phyloP scores from a whole-genome alignment of 2,888 invertebrate genomes.

The Auanema sp. region DNA sequence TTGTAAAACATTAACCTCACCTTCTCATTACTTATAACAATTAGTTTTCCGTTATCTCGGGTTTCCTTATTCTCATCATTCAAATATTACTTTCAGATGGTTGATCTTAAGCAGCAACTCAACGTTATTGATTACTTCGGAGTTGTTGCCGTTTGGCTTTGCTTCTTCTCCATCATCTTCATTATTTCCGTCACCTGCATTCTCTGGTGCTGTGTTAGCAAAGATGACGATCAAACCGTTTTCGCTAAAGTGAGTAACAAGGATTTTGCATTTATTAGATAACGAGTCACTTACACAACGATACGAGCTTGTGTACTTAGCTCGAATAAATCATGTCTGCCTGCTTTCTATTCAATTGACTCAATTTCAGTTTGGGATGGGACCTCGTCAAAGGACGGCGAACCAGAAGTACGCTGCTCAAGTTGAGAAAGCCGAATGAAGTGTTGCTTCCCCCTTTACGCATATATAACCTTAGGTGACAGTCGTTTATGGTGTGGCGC shows the following conservation, averaged over 20 bases:
- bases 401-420: constrained; percentile 43
- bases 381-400: constrained; percentile 44
- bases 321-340: too few relatives aligned
- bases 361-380: constrained; percentile 57
- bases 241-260: constrained; percentile 56
- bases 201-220: constrained; percentile 69
- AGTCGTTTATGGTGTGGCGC: too few relatives aligned
- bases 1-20: too few relatives aligned
- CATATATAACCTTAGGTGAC: too few relatives aligned
- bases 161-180: constrained; percentile 54
- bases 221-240: constrained; percentile 59
- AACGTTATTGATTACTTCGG: constrained; percentile 63
- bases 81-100: constrained; percentile 30
- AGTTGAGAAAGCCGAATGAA: constrained; percentile 42
- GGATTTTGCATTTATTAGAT: too few relatives aligned
- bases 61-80: too few relatives aligned
- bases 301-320: too few relatives aligned
- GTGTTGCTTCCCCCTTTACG: too few relatives aligned
- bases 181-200: constrained; percentile 66
- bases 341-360: too few relatives aligned
- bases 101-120: constrained; percentile 61
- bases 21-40: too few relatives aligned
- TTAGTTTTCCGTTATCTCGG: too few relatives aligned
- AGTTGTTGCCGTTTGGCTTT: constrained; percentile 57
- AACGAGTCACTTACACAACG: too few relatives aligned